phyloP scores from a whole-genome alignment of 1,140 invertebrate genomes.

The Geopemphigus sp. region DNA sequence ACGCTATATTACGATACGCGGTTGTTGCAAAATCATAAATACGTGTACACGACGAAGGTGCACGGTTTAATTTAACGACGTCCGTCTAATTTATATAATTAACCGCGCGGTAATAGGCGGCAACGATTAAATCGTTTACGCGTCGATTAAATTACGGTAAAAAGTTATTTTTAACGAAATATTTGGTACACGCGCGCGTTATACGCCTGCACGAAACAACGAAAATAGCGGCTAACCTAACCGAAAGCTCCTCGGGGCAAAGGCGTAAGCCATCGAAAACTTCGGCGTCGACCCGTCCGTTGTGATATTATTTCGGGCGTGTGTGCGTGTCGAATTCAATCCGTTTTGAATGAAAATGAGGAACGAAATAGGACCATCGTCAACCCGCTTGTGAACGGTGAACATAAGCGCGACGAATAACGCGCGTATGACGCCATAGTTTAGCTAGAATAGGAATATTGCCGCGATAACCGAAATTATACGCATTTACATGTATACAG shows the following conservation, averaged over 20 bases:
- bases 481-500: not conserved
- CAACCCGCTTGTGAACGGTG: not conserved
- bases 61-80: not conserved
- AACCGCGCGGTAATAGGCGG: not conserved
- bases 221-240: slow-evolving; percentile 9
- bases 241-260: not conserved
- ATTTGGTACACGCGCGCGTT: not conserved
- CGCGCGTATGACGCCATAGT: not conserved
- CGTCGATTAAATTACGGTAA: not conserved
- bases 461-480: slow-evolving; percentile 11
- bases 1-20: too few species aligned
- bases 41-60: too few species aligned
- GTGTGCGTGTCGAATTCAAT: not conserved
- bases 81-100: not conserved
- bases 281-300: not conserved
- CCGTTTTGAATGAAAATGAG: not conserved
- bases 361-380: not conserved
- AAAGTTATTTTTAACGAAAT: not conserved
- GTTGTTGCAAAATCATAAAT: too few species aligned
- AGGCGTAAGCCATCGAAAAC: not conserved
- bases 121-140: not conserved
- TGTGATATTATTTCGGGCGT: too few species aligned
- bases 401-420: not conserved
- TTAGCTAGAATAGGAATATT: not conserved
- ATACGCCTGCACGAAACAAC: too few species aligned